Base-by-base conservation (phyloP, 2,113 vertebrate species). In the Phylloscopus whistleri region DNA sequence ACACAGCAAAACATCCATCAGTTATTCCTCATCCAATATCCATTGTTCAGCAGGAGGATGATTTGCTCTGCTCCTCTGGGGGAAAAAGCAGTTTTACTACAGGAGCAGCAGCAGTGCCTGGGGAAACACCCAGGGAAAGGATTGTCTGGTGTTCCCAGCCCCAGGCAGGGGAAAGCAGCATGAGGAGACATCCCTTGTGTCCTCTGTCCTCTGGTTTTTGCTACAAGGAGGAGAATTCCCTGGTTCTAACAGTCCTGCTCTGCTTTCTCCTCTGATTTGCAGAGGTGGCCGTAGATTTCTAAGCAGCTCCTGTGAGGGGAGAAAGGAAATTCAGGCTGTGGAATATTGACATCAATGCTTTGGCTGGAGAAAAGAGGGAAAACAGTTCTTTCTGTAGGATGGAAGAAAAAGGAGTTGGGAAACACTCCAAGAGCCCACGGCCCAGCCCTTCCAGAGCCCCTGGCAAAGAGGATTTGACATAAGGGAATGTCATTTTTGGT, bases 231-330 rank as follows among this genome's bases (percentile, higher is more conserved):
- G 78, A 19, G 53, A 72, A 59, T 43, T 86, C 90, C 43, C 1
- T 43, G 5, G 62, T 87, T 46, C 35, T 96, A 97, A 44, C 63
- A 94, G 46, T 83, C 85, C 83, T 97, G 76, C 2, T 93, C 95
- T 59, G 96, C 83, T 87, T 97, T 97, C 37, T 96, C 96, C 95
- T 98, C 97, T 0, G 97, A 44, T 62, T 98, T 97, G 96, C 97
- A 98, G 33, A 98, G 96, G 92, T 94, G 87, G 3, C 98, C 93
- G 7, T 98, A 98, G 52, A 94, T 97, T 97, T 98, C 98, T 86
- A 98, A 97, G 96, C 97, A 98, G 96, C 96, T 84, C 97, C 98
- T 98, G 97, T 70, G 64, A 75, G 49, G 70, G 79, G 60, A 92
- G 81, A 95, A 84, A 93, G 24, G 66, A 80, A 70, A 19, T 22